Evolutionary conservation across 2,888 invertebrate species (phyloP), one percentile per base, ranked within the genome.

Genomic region (Diarsia brunnea): DNA sequence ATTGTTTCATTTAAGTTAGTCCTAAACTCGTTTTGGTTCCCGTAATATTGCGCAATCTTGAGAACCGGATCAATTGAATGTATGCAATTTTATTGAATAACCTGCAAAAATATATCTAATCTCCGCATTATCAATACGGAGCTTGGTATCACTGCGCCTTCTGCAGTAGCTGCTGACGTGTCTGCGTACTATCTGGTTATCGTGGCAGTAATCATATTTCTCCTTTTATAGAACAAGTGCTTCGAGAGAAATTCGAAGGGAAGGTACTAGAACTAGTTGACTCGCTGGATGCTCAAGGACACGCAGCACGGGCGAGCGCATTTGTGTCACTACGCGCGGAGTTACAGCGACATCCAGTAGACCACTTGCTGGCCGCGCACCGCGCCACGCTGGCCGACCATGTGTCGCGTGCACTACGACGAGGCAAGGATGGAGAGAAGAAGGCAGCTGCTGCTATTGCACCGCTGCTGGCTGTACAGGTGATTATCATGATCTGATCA

Each of bases 181-280:
- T 49, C 45, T 4, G 10, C 19, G 14, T 19, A 19, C 10, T 51
- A 24, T 14, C 4, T 21, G 14, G 19, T 24, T 53, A 31, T 38
- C 27, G 49, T 38, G 27, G 27, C 19, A n/a, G n/a, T 58, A 31
- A 65, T 66, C 8, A 43, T 16, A 43, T 45, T 47, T 11, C 0
- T 31, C 11, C 14, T 49, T 64, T 58, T 84, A n/a, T 90, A 93
- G 98, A 98, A 68, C 93, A 94, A 73, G 96, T 97, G 58, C 89
- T 92, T 49, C 97, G 96, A 84, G 97, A 97, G 87, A 97, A 97
- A 81, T 98, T 98, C 84, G 99, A 99, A 94, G 99, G 99, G 88
- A 98, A 99, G 92, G 97, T 99, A 38, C 97, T 97, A 43, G 99
- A 99, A 91, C 97, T 98, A 1, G 97, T 99, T 69, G 99, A 99